These are phyloP conservation scores for Sphaerodactylus townsendi DNA, from an alignment of 2,113 vertebrate species.

Conservation along the genomic window DNA sequence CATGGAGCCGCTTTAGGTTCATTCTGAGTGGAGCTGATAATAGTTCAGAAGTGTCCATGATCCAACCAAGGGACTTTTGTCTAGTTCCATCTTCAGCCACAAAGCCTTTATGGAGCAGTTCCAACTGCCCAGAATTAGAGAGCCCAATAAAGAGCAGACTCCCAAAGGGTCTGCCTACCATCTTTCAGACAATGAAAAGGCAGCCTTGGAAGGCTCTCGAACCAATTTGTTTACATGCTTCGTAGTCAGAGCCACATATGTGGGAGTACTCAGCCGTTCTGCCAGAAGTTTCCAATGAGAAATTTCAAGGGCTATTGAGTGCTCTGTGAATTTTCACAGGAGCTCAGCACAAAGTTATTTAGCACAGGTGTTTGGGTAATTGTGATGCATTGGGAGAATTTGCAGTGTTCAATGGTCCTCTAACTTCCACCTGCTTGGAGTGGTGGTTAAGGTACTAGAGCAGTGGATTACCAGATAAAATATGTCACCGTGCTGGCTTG, in stretches of 20 bases:
- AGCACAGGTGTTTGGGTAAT: conserved; percentile 68
- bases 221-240: not conserved
- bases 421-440: conserved; percentile 64
- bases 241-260: conserved; percentile 1
- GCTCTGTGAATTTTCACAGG: conserved; percentile 60
- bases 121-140: conserved; percentile 23
- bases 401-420: conserved; percentile 59
- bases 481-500: conserved; percentile 42
- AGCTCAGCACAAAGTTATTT: conserved; percentile 57
- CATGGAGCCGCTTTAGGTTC: too few relatives aligned
- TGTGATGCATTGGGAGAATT: conserved; percentile 60
- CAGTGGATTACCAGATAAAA: conserved; percentile 48
- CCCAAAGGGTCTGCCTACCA: not conserved
- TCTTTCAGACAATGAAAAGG: conserved; percentile 35
- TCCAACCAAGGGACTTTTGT: not conserved
- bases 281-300: conserved; percentile 58
- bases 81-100: not conserved
- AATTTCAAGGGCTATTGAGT: conserved; percentile 68
- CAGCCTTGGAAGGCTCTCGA: conserved; percentile 42
- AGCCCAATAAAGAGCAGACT: conserved; percentile 41
- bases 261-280: conserved; percentile 31
- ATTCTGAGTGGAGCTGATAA: not conserved
- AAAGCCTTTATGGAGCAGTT: conserved; percentile 2
- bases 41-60: not conserved
- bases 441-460: conserved; percentile 48